Conservation (phyloP, 2,888 invertebrate genomes). For the Augiades crinisus region DNA sequence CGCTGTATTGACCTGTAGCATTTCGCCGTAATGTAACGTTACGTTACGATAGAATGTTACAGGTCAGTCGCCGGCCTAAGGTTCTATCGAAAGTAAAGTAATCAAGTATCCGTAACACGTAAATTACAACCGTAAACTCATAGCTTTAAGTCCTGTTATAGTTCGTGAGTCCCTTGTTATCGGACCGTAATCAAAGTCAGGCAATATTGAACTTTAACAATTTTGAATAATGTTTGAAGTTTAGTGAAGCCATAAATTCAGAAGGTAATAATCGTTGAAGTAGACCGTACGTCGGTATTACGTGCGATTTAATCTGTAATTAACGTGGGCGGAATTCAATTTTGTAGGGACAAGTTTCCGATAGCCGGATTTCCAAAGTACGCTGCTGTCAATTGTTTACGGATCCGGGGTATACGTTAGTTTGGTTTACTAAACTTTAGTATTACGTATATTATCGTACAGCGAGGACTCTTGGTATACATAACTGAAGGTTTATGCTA, state of each 20-base stretch:
- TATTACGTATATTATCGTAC: no score
- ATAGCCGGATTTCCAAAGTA: background rate
- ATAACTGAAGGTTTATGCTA: no score
- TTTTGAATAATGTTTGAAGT: constrained; percentile 15
- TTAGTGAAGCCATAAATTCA: background rate
- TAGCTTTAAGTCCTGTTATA: constrained; percentile 3
- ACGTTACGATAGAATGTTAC: no score
- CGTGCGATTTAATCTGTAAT: constrained; percentile 14
- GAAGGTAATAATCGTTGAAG: constrained; percentile 6
- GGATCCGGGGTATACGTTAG: no score
- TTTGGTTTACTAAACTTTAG: no score
- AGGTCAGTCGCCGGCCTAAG: no score
- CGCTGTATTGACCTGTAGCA: no score
- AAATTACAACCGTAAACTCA: constrained; percentile 1
- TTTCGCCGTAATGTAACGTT: no score
- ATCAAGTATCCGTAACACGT: background rate
- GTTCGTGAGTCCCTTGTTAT: background rate
- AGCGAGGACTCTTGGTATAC: no score
- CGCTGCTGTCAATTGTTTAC: no score
- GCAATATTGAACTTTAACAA: constrained; percentile 15
- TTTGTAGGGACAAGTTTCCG: background rate
- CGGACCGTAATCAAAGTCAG: constrained; percentile 1
- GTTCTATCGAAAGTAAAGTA: constrained; percentile 2
- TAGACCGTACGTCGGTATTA: constrained; percentile 1
- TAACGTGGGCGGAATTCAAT: constrained; percentile 9